Evolutionary conservation across 2,888 invertebrate genomes (phyloP).

Genomic region (Prenolepis imparis): DNA sequence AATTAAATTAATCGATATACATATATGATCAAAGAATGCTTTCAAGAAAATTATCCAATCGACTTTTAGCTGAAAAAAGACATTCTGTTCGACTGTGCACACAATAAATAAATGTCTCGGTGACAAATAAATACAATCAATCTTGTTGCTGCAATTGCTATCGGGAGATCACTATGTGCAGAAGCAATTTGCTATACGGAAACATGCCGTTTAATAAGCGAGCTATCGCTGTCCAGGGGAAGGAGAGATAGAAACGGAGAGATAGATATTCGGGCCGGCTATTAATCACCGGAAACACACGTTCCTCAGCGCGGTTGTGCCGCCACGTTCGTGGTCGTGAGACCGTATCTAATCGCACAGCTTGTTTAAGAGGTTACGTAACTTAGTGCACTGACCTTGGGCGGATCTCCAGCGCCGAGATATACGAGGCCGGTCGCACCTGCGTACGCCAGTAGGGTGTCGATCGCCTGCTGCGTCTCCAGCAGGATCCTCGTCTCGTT

Average conservation of each 20-base stretch:
- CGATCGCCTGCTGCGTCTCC: constrained; percentile 96
- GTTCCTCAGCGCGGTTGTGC: not conserved
- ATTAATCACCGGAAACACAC: constrained; percentile 28
- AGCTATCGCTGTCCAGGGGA: not conserved
- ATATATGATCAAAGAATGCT: not conserved
- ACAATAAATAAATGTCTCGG: not conserved
- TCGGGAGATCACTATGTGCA: not conserved
- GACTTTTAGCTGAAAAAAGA: constrained; percentile 13
- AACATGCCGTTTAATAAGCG: constrained; percentile 14
- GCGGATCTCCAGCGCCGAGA: constrained; percentile 81
- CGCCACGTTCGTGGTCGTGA: not conserved
- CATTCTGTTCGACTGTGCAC: not conserved
- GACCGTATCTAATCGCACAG: constrained; percentile 16
- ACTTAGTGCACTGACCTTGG: constrained; percentile 76
- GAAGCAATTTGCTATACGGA: not conserved
- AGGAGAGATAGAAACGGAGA: not conserved
- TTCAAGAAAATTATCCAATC: not conserved
- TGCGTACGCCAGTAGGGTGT: constrained; percentile 95
- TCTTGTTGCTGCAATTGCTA: not conserved
- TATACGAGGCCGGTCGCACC: constrained; percentile 91
- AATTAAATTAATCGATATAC: not conserved
- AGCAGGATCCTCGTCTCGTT: constrained; percentile 93
- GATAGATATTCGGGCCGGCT: not conserved
- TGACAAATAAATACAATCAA: constrained; percentile 2
- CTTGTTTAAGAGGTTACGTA: constrained; percentile 36